Conservation (phyloP, 2,113 vertebrate genomes). For the Mesitornis unicolor region DNA sequence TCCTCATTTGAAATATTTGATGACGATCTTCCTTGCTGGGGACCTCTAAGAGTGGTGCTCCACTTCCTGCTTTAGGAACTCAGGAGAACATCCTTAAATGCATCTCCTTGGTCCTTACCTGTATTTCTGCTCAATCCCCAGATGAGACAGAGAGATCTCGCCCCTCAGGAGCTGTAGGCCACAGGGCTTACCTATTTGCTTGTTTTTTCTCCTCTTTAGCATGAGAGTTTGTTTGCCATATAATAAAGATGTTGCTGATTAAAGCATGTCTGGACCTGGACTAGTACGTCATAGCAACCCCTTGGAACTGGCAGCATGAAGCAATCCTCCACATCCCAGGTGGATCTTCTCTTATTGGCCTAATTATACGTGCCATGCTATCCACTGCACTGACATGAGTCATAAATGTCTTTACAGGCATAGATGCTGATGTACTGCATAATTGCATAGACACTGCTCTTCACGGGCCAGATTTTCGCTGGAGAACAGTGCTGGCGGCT, state of each 20-base stretch:
- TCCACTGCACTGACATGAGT: slow-evolving; percentile 10
- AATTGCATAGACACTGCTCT: background rate
- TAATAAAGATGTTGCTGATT: slow-evolving; percentile 29
- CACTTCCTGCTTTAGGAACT: background rate
- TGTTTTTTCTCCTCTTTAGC: background rate
- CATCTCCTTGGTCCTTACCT: background rate
- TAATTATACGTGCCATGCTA: background rate
- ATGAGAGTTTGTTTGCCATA: background rate
- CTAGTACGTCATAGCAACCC: background rate
- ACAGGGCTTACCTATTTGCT: background rate
- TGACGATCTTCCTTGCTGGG: background rate
- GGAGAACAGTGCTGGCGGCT: background rate
- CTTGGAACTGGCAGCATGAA: slow-evolving; percentile 23
- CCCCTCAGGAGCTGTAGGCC: background rate
- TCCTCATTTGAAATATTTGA: background rate
- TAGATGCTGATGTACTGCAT: background rate
- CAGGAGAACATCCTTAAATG: background rate
- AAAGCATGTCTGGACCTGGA: slow-evolving; percentile 54
- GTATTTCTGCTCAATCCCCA: background rate
- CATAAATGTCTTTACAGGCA: background rate
- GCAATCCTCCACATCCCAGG: slow-evolving; percentile 44
- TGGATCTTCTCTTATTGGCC: slow-evolving; percentile 27
- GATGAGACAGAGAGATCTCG: background rate
- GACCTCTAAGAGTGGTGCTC: background rate
- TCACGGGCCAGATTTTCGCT: background rate